A percentile compares a stretch with the other conserved stretches of the same genome.
Evolutionary conservation across 2,888 invertebrate genomes (phyloP).

Genomic region (Trisateles emortualis): DNA sequence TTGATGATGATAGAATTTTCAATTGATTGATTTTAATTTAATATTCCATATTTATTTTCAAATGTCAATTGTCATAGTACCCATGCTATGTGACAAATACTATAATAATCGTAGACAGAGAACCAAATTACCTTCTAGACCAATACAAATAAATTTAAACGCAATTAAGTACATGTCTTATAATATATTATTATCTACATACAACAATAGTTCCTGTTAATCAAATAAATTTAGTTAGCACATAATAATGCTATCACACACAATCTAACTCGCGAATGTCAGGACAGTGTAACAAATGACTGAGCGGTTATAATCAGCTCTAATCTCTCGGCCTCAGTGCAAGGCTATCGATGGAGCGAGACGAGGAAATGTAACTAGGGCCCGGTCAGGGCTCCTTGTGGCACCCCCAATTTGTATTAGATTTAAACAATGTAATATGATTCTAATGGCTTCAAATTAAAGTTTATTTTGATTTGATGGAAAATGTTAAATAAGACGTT

Average conservation of each 20-base stretch:
- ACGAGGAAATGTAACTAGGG: conserved; percentile 38
- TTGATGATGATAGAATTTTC: too few species aligned
- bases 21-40: too few species aligned
- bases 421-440: background rate
- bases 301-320: conserved; percentile 19
- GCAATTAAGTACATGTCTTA: background rate
- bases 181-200: background rate
- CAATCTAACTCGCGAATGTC: conserved; percentile 7
- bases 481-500: background rate
- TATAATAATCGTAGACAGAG: too few species aligned
- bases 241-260: conserved; percentile 9
- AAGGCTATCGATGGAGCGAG: conserved; percentile 40
- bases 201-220: background rate
- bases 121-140: too few species aligned
- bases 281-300: conserved; percentile 17
- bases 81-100: too few species aligned
- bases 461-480: background rate
- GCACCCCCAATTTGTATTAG: conserved; percentile 1
- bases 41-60: too few species aligned
- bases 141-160: background rate
- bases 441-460: background rate
- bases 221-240: conserved; percentile 7
- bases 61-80: too few species aligned
- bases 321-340: conserved; percentile 31
- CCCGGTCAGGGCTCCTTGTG: conserved; percentile 43